phyloP scores from a whole-genome alignment of 2,113 vertebrate genomes.

The Anseranas semipalmata region DNA sequence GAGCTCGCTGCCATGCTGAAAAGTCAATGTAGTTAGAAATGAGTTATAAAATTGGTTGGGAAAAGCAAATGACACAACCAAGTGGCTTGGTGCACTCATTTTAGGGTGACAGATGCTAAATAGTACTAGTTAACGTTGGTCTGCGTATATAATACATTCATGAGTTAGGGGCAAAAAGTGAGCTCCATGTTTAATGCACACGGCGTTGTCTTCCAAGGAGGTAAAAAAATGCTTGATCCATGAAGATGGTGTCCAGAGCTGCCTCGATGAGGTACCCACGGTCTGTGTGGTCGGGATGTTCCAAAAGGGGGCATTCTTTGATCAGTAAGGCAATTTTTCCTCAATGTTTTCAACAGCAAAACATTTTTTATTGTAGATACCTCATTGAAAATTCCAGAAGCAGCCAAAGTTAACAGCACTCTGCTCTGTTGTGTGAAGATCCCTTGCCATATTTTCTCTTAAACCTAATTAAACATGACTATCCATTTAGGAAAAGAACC shows the following conservation, averaged over 20 bases:
- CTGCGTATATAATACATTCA: accelerated
- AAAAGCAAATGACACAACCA: not conserved
- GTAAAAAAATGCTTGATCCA: not conserved
- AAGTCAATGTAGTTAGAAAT: not conserved
- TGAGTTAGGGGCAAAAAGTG: not conserved
- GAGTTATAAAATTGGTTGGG: not conserved
- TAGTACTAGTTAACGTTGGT: not conserved
- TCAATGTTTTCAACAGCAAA: not conserved
- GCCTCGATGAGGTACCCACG: not conserved
- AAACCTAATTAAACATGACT: constrained; percentile 50
- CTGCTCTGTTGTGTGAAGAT: constrained; percentile 42
- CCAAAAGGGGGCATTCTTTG: constrained; percentile 41
- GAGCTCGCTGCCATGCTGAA: not conserved
- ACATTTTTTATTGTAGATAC: not conserved
- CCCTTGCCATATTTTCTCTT: constrained; percentile 53
- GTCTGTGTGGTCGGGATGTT: not conserved
- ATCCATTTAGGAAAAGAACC: constrained; percentile 31
- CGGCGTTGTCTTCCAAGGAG: not conserved
- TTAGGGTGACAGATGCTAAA: constrained; percentile 10
- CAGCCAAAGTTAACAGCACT: constrained; percentile 56
- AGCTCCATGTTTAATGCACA: not conserved
- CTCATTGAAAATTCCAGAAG: constrained; percentile 51
- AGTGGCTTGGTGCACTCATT: not conserved
- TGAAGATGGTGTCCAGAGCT: not conserved
- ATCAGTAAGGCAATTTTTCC: not conserved